Percentiles rank a stretch among this genome's conserved stretches.
phyloP scores from a whole-genome alignment of 2,113 vertebrate genomes.

The Castor canadensis region DNA sequence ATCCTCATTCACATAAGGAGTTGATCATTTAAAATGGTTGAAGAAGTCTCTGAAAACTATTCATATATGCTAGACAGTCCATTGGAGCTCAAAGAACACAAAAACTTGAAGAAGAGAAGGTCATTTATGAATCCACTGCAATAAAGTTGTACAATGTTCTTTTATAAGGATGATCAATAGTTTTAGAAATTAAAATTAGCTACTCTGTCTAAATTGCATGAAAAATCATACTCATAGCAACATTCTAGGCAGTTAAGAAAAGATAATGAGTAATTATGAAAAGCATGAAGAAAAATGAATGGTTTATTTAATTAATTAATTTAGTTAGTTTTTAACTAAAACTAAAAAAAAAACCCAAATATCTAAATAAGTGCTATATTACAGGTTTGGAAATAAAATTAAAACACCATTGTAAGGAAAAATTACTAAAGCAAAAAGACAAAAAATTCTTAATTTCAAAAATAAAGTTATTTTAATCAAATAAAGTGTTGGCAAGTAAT shows the following conservation, averaged over 20 bases:
- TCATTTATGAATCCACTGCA: not conserved
- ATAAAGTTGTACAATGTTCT: not conserved
- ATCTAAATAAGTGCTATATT: not conserved
- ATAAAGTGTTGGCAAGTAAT: not conserved
- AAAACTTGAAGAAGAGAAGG: not conserved
- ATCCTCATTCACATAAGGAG: not conserved
- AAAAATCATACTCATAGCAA: not conserved
- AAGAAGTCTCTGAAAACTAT: not conserved
- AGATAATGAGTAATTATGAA: not conserved
- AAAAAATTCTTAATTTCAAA: not conserved
- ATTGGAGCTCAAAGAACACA: not conserved
- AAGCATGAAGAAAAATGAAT: not conserved
- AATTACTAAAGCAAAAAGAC: not conserved
- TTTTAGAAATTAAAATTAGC: constrained; percentile 35
- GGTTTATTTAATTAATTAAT: too few relatives aligned
- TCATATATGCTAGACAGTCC: not conserved
- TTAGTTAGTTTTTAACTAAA: too few relatives aligned
- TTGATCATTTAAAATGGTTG: not conserved
- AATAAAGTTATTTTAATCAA: not conserved
- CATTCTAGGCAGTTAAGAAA: not conserved
- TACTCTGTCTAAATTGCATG: not conserved
- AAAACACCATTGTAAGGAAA: not conserved
- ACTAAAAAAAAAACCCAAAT: too few relatives aligned
- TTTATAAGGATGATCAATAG: not conserved
- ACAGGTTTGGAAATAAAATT: not conserved